Evolutionary conservation across 2,888 invertebrate genomes (phyloP), one percentile per base, ranked within the genome.

Genomic region (Pterobdella sp.): DNA sequence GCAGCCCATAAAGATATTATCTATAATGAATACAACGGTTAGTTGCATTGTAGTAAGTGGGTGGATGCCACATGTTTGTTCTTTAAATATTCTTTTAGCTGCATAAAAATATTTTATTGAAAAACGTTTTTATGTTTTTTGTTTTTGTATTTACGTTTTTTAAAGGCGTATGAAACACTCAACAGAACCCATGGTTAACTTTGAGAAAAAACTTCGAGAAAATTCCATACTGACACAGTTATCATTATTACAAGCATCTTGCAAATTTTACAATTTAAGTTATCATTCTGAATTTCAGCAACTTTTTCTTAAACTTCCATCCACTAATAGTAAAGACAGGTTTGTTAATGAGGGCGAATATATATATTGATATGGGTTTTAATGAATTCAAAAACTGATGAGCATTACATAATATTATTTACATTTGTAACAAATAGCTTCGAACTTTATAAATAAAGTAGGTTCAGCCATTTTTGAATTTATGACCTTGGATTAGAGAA

Each of bases 191-290:
- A 83, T 29, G 68, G 94, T 98, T 68, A 98, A 98, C 85, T 97
- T 99, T 84, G 97, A 98, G 83, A 98, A 99, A 84, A 88, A 94
- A 74, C 87, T 96, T 75, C 96, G 96, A 85, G 97, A 98, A 84
- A 22, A 56, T n/a, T 18, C 14, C 4, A 56, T 56, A 4, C 60
- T 56, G 10, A 56, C 60, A 56, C 60, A 56, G n/a, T 26, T 56
- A 3, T 56, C 60, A 22, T n/a, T 56, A 26, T 22, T 56, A 26
- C 60, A 56, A 26, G 26, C 60, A 22, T 56, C 60, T 26, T 56
- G 60, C 60, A 56, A 22, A 22, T 26, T 56, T 26, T 56, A 56
- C 60, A 7, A 56, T 26, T 26, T 56, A 22, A 56, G 26, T 26
- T 56, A 26, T n/a, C 60, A 56, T 22, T 56, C 60, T 22, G 60